A percentile compares a stretch with the other conserved stretches of the same genome.
phyloP scores from a whole-genome alignment of 2,888 invertebrate species.

The Tanypteryx hageni region DNA sequence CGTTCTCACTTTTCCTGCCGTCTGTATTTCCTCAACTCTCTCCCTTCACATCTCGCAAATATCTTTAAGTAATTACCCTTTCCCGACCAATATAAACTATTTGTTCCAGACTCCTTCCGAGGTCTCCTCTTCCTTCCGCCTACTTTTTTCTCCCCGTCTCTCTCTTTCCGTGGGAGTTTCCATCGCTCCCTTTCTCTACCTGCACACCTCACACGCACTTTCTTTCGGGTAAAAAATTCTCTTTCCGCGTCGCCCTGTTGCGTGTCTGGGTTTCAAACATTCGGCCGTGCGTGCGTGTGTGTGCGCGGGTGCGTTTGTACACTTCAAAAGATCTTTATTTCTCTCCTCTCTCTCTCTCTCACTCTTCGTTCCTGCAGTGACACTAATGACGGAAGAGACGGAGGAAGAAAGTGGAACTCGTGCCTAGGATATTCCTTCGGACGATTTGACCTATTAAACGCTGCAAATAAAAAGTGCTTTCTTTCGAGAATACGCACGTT shows the following conservation, averaged over 20 bases:
- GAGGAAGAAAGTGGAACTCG: not conserved
- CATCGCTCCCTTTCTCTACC: not conserved
- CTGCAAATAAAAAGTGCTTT: too few species aligned
- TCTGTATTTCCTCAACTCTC: not conserved
- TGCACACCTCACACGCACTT: constrained; percentile 8
- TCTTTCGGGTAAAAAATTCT: not conserved
- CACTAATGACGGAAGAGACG: too few species aligned
- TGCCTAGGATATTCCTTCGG: not conserved
- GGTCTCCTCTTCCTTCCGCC: too few species aligned
- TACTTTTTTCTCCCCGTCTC: not conserved
- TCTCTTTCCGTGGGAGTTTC: not conserved
- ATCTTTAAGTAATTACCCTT: constrained; percentile 58
- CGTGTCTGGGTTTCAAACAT: constrained; percentile 57
- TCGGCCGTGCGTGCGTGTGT: not conserved
- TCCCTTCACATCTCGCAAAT: constrained; percentile 29
- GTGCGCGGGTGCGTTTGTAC: constrained; percentile 43
- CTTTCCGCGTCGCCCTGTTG: not conserved
- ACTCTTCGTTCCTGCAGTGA: too few species aligned
- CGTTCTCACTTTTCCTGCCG: not conserved
- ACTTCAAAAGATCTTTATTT: constrained; percentile 37
- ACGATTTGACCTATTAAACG: not conserved
- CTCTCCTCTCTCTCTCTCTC: not conserved
- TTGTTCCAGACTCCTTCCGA: constrained; percentile 21
- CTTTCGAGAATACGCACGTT: too few species aligned
- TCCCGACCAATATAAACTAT: constrained; percentile 50